Base-by-base conservation (phyloP, 2,113 vertebrate genomes). In the Cettia cetti region DNA sequence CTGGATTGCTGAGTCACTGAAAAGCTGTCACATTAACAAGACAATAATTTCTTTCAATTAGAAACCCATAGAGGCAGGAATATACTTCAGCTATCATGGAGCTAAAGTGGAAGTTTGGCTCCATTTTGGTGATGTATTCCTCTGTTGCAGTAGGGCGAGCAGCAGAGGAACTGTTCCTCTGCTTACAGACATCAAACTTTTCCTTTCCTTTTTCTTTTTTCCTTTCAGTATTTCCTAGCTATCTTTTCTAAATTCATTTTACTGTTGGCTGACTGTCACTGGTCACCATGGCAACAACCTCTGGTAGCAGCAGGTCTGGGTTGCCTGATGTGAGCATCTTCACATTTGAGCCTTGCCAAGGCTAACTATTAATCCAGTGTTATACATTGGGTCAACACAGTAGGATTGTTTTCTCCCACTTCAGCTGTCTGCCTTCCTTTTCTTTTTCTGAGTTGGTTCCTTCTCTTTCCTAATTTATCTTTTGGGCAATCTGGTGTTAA, bases 201-300 rank as follows among this genome's bases (percentile, higher is more conserved):
- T 70, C 28, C 40, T 44, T 82, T 93, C 45, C 30, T 72, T 85
- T 92, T 79, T 52, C 42, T 90, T 90, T 80, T 40, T 84, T 94
- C 37, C 54, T 96, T 95, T 90, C 71, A 82, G 21, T 79, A 59
- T 83, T 96, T 96, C 75, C 63, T 85, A 95, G 71, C 52, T 92
- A 56, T 76, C 47, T 94, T 93, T 96, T 96, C 66, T 75, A 90
- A 94, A 78, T 90, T 91, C 59, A 69, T 91, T 92, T 96, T 94
- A 68, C 81, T 94, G 50, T 84, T 94, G 74, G 65, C 75, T 95
- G 92, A 84, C 94, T 96, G 95, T 95, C 95, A 69, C 83, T n/a
- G 49, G 93, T 97, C 92, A 65, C 92, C 85, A 92, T 96, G 79
- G 95, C 77, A 97, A 97, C 96, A 96, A 95, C 68, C 71, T 97